Base-by-base conservation (phyloP, 2,113 vertebrate species). In the Oophaga pumilio region DNA sequence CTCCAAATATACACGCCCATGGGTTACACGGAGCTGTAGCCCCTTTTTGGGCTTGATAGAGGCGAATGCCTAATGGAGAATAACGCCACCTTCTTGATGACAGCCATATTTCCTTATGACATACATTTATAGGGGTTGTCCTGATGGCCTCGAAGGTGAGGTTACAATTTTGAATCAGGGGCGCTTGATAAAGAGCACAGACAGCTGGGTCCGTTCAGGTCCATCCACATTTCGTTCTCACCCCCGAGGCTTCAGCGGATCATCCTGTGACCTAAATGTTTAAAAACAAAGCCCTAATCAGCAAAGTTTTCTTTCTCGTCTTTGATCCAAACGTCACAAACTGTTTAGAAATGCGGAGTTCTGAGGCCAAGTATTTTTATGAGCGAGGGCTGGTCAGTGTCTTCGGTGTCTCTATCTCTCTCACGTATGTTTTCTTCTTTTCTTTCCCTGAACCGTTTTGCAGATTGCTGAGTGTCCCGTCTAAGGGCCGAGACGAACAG, bases 401-500 rank as follows among this genome's bases (percentile, higher is more conserved):
- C 69, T 64, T 87, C 15, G 14, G 59, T 2, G 22, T 11, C 4
- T 60, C 60, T 57, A 18, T 52, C 53, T 64, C 71, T 22, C 53
- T 13, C 53, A 11, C 12, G 53, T 50, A 13, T 80, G n/a, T 66
- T 57, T 74, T 76, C 5, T 20, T 62, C 2, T 71, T 20, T 69
- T 6, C 53, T 52, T 20, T 18, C 52, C 18, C 15, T 88, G 14
- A n/a, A 28, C 1, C 43, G 88, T 91, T 93, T 90, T 90, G 53
- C 91, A 99, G 98, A 94, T 96, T 99, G 93, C 93, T 99, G 91
- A 97, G 93, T 90, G 94, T 93, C 85, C 94, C 94, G 89, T 96
- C 96, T 92, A 94, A 96, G 90, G 93, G 95, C 87, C 92, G 95
- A 83, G 96, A 95, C 92, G 93, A 95, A 92, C 96, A 95, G 84